phyloP scores from a whole-genome alignment of 1,140 invertebrate species.

The Drosophila kurseongensis region DNA sequence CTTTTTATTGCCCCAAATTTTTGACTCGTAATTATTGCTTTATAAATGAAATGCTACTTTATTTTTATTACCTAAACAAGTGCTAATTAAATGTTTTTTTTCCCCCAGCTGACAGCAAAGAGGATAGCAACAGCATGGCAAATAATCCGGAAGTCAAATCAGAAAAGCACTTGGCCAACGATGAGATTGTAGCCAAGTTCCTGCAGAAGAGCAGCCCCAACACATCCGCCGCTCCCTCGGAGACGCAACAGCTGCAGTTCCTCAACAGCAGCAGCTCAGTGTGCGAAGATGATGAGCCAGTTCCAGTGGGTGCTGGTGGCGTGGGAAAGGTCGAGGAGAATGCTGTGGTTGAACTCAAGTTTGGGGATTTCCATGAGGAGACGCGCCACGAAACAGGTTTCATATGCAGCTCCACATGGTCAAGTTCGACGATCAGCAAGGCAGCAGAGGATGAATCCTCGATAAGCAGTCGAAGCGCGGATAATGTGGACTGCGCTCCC shows the following conservation, averaged over 20 bases:
- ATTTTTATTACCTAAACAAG: too few relatives aligned
- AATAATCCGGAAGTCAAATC: neutral
- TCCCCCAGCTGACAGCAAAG: slow-evolving; percentile 40
- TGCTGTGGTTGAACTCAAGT: slow-evolving; percentile 54
- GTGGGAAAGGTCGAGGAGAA: slow-evolving; percentile 19
- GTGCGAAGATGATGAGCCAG: slow-evolving; percentile 68
- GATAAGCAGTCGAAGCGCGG: slow-evolving; percentile 24
- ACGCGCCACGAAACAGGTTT: slow-evolving; percentile 39
- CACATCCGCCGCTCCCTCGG: slow-evolving; percentile 5
- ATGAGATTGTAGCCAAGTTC: slow-evolving; percentile 76
- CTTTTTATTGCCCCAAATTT: too few relatives aligned
- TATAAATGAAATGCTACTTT: too few relatives aligned
- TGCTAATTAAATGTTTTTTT: neutral
- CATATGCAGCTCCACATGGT: slow-evolving; percentile 71
- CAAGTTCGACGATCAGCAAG: slow-evolving; percentile 55
- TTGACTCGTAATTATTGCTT: too few relatives aligned
- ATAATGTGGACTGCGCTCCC: slow-evolving; percentile 59
- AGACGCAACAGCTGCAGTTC: slow-evolving; percentile 64
- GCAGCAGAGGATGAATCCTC: slow-evolving; percentile 24
- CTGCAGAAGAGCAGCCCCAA: slow-evolving; percentile 42
- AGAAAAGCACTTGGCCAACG: slow-evolving; percentile 53
- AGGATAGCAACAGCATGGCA: slow-evolving; percentile 6
- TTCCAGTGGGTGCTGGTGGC: neutral
- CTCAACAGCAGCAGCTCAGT: slow-evolving; percentile 74
- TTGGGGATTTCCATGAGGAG: slow-evolving; percentile 71